These are phyloP conservation scores for Lordiphosa fenestrarum DNA, from an alignment of 2,888 invertebrate species.

Conservation along the genomic window DNA sequence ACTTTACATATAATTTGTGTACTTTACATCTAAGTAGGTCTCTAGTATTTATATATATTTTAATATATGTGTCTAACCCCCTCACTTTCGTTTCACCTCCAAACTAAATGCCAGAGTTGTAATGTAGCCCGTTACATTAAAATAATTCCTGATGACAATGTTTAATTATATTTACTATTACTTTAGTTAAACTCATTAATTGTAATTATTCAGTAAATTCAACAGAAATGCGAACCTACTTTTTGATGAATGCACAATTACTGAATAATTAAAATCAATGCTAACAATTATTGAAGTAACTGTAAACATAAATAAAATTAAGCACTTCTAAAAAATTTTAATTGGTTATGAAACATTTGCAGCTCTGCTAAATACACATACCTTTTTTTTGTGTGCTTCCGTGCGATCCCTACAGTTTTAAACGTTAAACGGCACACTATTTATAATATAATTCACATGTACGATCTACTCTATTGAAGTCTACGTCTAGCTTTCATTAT, in stretches of 20 bases:
- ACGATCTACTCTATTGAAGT: slow-evolving; percentile 25
- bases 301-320: not conserved
- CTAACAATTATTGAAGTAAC: no score
- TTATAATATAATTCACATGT: slow-evolving; percentile 22
- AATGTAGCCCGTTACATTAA: not conserved
- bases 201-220: no score
- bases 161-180: no score
- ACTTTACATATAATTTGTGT: slow-evolving; percentile 29
- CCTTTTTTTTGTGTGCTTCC: slow-evolving; percentile 54
- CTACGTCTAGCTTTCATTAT: slow-evolving; percentile 45
- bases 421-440: slow-evolving; percentile 42
- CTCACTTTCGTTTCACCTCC: slow-evolving; percentile 8
- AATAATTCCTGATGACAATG: no score
- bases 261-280: no score
- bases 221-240: no score
- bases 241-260: no score
- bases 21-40: slow-evolving; percentile 29
- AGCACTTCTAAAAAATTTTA: no score
- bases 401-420: slow-evolving; percentile 56
- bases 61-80: slow-evolving; percentile 44
- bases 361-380: slow-evolving; percentile 8
- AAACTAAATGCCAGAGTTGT: slow-evolving; percentile 4
- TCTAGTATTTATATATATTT: slow-evolving; percentile 29
- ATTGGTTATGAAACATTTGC: not conserved
- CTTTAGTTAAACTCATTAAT: no score